Base-by-base conservation (phyloP, 2,797 vertebrate species). In the Sebastiscus tertius region DNA sequence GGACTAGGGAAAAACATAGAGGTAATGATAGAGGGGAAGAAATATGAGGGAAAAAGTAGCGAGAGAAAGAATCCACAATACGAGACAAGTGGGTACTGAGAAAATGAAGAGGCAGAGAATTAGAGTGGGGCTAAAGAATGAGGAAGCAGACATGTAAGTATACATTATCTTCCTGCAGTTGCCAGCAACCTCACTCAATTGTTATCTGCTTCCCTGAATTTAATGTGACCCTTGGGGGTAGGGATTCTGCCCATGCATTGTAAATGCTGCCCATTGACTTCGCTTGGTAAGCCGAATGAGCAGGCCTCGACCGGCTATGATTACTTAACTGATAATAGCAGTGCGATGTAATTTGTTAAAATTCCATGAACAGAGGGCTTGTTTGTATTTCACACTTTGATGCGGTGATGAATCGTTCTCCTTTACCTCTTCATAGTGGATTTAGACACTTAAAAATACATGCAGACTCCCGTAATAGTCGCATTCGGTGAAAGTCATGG, bases 141-240 rank as follows among this genome's bases (percentile, higher is more conserved):
- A 86, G 73, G 52, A 76, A 78, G 82, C 71, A 72, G 73, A 67
- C 73, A 60, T 74, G 72, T 83, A 86, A 88, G 77, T 87, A 81
- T 88, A 84, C 88, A 87, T 93, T 75, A 90, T 92, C 86, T 82
- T 76, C 73, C 77, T 74, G 79, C 81, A 69, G 82, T 79, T 82
- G 91, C 84, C 88, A 86, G 80, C 90, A 87, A 82, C 72, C 86
- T 90, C 89, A 94, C 88, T 93, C 91, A 89, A 91, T 94, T 93
- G 91, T 93, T 93, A 92, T 93, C 92, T 90, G 91, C 92, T 90
- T 88, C n/a, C 81, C 79, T 79, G 90, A 84, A 85, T 94, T 92
- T 92, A 94, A 94, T 94, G 91, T 89, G 91, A 92, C 93, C 93
- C 92, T 80, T 86, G 91, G 87, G 94, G 90, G 68, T 75, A 49